Percentiles rank a stretch among this genome's conserved stretches.
Conservation (phyloP, 2,888 invertebrate species). For the Drosophila neutralis region DNA sequence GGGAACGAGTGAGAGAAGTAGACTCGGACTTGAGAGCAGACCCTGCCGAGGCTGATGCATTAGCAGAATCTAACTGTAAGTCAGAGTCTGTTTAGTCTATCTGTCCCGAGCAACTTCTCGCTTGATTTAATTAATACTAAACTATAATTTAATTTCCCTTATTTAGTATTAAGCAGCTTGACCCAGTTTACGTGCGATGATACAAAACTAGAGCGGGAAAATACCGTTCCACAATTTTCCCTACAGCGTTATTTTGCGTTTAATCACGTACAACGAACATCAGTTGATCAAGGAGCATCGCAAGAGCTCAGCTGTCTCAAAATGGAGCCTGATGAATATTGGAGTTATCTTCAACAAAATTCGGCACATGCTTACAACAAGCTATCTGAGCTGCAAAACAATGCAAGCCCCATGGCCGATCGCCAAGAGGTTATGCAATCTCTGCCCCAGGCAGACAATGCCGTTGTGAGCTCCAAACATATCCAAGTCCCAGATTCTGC, state of each 20-base stretch:
- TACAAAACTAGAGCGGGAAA: background rate
- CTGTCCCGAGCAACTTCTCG: background rate
- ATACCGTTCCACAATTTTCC: background rate
- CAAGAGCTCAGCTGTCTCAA: background rate
- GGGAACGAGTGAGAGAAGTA: conserved; percentile 16
- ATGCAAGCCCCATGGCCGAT: background rate
- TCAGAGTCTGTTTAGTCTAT: background rate
- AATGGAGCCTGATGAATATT: background rate
- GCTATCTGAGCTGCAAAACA: background rate
- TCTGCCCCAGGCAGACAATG: background rate
- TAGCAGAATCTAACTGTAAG: conserved; percentile 43
- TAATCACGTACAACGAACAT: background rate
- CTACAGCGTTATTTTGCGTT: background rate
- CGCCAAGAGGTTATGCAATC: background rate
- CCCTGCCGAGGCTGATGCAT: background rate
- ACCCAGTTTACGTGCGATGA: conserved; percentile 55
- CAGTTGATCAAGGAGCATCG: background rate
- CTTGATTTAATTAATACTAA: background rate
- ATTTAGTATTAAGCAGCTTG: conserved; percentile 55
- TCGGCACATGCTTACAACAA: background rate
- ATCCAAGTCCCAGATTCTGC: background rate
- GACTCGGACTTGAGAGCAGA: background rate
- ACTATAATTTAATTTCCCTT: background rate
- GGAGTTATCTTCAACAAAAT: background rate
- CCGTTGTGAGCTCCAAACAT: background rate